phyloP scores from a whole-genome alignment of 1,140 invertebrate species.

The Lamellibrachia luymesi region DNA sequence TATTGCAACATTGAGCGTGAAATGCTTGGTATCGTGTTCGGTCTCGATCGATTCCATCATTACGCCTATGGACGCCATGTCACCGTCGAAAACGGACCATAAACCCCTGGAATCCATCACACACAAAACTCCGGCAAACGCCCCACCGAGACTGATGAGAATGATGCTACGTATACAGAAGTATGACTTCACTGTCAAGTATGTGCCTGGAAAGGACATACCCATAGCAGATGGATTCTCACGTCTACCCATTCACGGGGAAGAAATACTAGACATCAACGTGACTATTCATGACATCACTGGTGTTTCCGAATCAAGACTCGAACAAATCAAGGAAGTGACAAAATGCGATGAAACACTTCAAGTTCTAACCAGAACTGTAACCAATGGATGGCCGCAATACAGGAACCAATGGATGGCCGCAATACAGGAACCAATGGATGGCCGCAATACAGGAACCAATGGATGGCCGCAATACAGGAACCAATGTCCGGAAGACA shows the following conservation, averaged over 20 bases:
- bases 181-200: constrained; percentile 43
- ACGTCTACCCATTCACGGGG: constrained; percentile 26
- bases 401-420: background rate
- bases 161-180: too few relatives aligned
- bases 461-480: background rate
- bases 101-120: constrained; percentile 45
- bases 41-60: constrained; percentile 11
- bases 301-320: constrained; percentile 5
- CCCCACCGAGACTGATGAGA: too few relatives aligned
- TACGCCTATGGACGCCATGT: constrained; percentile 19
- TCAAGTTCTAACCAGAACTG: constrained; percentile 10
- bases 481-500: background rate
- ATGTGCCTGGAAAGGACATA: constrained; percentile 49
- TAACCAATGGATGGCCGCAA: constrained; percentile 2
- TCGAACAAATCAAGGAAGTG: background rate
- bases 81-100: constrained; percentile 46
- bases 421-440: too few relatives aligned
- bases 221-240: constrained; percentile 43
- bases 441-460: background rate
- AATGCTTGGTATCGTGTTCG: constrained; percentile 56
- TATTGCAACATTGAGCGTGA: constrained; percentile 60
- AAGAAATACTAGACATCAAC: background rate
- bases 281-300: background rate
- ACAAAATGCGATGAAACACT: background rate
- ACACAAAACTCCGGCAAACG: too few relatives aligned